These are phyloP conservation scores for Pseudomugil gertrudae DNA, from an alignment of 2,797 vertebrate genomes.

Conservation along the genomic window DNA sequence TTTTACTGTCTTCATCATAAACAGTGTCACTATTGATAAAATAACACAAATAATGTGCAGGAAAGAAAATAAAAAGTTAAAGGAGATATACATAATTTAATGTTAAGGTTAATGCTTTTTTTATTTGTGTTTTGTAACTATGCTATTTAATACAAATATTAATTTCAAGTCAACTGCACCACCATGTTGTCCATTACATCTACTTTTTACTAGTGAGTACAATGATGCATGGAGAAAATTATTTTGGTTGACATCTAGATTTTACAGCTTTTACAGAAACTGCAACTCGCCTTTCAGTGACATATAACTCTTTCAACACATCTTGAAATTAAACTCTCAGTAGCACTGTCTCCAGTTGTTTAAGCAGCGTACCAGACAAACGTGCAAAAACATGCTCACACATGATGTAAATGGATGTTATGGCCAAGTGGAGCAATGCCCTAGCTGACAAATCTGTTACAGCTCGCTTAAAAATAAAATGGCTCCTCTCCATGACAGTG, in stretches of 20 bases:
- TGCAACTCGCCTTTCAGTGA: conserved; percentile 11
- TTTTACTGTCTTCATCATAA: too few species aligned
- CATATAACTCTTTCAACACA: background rate
- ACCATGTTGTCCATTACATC: background rate
- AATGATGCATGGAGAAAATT: background rate
- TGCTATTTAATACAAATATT: background rate
- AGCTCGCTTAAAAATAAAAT: conserved; percentile 2
- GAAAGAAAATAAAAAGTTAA: too few species aligned
- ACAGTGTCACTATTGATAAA: background rate
- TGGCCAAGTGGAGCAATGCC: conserved; percentile 25
- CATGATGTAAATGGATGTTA: conserved; percentile 8
- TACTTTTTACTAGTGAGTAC: background rate
- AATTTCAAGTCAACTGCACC: background rate
- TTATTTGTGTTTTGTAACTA: too few species aligned
- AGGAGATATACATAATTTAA: background rate
- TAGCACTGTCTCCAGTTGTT: background rate
- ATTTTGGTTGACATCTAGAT: background rate
- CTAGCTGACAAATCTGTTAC: conserved; percentile 5
- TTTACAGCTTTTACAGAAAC: background rate
- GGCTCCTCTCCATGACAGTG: conserved; percentile 4
- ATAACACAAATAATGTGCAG: too few species aligned
- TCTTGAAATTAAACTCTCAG: conserved; percentile 18
- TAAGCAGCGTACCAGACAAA: background rate
- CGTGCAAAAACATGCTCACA: conserved; percentile 9
- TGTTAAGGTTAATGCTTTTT: too few species aligned